Percentiles rank a stretch among this genome's conserved stretches.
phyloP scores from a whole-genome alignment of 92 coral and sea anemone species.

The Zoanthus gigantus region DNA sequence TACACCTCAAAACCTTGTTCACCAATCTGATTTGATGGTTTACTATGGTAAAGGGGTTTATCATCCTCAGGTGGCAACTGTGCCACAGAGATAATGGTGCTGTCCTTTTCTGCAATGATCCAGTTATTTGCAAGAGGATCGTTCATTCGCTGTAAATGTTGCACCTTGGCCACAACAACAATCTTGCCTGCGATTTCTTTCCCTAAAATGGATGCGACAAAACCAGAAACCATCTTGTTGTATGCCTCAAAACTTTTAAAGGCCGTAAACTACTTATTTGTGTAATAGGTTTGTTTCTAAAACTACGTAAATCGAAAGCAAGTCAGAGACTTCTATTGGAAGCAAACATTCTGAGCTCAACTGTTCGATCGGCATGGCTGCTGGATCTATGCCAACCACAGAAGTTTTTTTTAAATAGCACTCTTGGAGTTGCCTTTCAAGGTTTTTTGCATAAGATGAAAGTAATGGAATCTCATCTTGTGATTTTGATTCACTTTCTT shows the following conservation, averaged over 20 bases:
- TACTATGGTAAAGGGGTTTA: not conserved
- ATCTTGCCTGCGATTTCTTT: slow-evolving; percentile 47
- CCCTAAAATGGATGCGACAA: slow-evolving; percentile 43
- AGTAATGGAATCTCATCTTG: not conserved
- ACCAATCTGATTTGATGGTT: not conserved
- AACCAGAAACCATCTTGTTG: slow-evolving; percentile 35
- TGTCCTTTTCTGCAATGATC: no score
- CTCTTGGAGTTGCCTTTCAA: slow-evolving; percentile 53
- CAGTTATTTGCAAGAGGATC: no score
- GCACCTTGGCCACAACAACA: slow-evolving; percentile 11
- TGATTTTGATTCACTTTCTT: no score
- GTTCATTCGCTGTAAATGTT: no score
- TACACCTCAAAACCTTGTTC: not conserved
- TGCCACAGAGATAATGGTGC: not conserved
- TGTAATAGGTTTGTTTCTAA: slow-evolving; percentile 54
- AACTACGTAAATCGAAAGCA: slow-evolving; percentile 28
- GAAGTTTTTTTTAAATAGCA: slow-evolving; percentile 56
- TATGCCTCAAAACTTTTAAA: no score
- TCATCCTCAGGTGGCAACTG: not conserved
- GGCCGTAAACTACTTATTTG: not conserved
- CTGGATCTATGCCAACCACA: slow-evolving; percentile 54
- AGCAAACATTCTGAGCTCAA: slow-evolving; percentile 40
- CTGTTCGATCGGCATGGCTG: slow-evolving; percentile 39
- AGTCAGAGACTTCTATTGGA: slow-evolving; percentile 17
- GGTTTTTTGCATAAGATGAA: not conserved